Evolutionary conservation across 1,140 invertebrate genomes (phyloP).

Genomic region (Penaeus chinensis): DNA sequence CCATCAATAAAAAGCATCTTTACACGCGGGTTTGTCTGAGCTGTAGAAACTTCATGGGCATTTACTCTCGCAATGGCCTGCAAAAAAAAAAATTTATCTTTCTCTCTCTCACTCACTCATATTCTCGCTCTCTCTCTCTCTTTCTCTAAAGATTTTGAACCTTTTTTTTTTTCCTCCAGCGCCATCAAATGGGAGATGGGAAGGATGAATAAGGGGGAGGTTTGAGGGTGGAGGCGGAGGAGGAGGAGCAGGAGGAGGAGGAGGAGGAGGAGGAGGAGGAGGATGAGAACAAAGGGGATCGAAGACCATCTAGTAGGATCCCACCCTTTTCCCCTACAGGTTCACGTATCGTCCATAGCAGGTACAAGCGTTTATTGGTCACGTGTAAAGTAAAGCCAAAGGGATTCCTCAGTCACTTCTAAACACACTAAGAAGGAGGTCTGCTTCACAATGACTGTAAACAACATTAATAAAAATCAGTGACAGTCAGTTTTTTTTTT

Average conservation of each 20-base stretch:
- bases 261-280: not conserved
- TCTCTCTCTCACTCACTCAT: no score
- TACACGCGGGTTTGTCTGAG: conserved; percentile 46
- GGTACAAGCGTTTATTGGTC: conserved; percentile 50
- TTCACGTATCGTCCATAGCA: conserved; percentile 27
- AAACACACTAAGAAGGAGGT: conserved; percentile 47
- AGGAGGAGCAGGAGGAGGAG: conserved; percentile 1
- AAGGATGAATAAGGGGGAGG: not conserved
- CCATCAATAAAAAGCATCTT: conserved; percentile 56
- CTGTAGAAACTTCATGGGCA: conserved; percentile 37
- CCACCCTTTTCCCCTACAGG: conserved; percentile 14
- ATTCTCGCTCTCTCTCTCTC: no score
- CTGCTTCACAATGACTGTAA: conserved; percentile 59
- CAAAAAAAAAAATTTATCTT: not conserved
- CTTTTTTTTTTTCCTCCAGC: not conserved
- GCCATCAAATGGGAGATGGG: not conserved
- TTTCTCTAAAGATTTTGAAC: not conserved
- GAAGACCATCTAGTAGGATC: not conserved
- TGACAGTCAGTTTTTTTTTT: conserved; percentile 54
- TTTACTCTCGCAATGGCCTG: conserved; percentile 34
- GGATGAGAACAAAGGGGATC: not conserved
- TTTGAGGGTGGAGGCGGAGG: not conserved
- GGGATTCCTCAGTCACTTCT: conserved; percentile 48
- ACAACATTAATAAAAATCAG: conserved; percentile 62
- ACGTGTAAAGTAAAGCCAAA: conserved; percentile 38